Base-by-base conservation (phyloP, 2,113 vertebrate species). In the Chaetodon auriga region DNA sequence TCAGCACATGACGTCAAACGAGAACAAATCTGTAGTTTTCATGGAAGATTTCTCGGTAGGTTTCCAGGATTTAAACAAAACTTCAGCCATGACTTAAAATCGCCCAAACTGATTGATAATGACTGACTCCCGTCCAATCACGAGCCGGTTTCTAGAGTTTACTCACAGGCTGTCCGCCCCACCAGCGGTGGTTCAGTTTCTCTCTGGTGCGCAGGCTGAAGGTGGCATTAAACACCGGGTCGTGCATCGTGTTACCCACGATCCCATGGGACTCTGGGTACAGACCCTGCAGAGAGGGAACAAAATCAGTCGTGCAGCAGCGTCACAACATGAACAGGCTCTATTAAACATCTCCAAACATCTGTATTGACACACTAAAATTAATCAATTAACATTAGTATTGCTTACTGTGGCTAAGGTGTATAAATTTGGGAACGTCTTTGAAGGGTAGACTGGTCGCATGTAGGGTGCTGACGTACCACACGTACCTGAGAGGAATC, bases 241-340 rank as follows among this genome's bases (percentile, higher is more conserved):
- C 98, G 30, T 99, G 96, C 98, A 99, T 99, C 6, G 96, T 97
- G 93, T 99, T 99, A 30, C 97, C 97, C 90, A 99, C 96, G 82
- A 99, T 99, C 25, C 98, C 98, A 54, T 99, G 98, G 36, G 98
- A 99, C 95, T 99, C 98, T 57, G 98, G 98, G 93, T 99, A 99
- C 21, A 99, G 95, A 46, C 98, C 98, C 98, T 99, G 92, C 82
- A 78, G 81, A 78, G 35, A 84, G 0, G 68, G 0, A 72, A 55
- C 6, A 15, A 58, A 0, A 15, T 68, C 46, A 10, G 35, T 6
- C 30, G 15, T 0, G 18, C 14, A 8, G 15, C 80, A 25, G 49
- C 38, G 18, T 61, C 38, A 2, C 66, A 60, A 51, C 45, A 16
- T 9, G 65, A 57, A 36, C 64, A 13, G 45, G 43, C 46, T 7